Evolutionary conservation across 2,888 invertebrate genomes (phyloP).

Genomic region (Hedya salicella): DNA sequence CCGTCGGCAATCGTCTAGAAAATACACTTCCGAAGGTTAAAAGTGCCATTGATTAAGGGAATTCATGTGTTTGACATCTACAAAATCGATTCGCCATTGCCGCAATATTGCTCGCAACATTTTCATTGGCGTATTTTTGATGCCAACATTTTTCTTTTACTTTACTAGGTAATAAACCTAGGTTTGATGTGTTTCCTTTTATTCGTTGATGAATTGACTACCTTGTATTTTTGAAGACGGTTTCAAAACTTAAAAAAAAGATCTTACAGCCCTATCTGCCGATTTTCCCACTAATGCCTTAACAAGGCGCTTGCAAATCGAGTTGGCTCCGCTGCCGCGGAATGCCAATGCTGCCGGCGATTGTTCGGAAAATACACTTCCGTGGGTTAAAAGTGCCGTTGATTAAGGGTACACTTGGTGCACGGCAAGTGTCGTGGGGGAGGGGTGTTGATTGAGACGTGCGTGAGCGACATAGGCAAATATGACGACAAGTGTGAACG

Average conservation of each 20-base stretch:
- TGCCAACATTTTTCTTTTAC: too few relatives aligned
- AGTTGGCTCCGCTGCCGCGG: conserved; percentile 54
- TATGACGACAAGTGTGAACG: not conserved
- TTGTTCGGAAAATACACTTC: conserved; percentile 80
- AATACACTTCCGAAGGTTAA: conserved; percentile 80
- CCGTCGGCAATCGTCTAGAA: conserved; percentile 71
- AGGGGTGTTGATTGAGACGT: conserved; percentile 32
- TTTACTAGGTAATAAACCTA: too few relatives aligned
- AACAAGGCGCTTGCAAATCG: conserved; percentile 64
- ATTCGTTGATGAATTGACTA: too few relatives aligned
- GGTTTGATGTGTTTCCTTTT: too few relatives aligned
- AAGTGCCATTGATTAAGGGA: conserved; percentile 61
- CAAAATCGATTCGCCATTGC: too few relatives aligned
- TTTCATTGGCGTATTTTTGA: too few relatives aligned
- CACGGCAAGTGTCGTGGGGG: conserved; percentile 63
- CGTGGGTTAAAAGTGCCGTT: conserved; percentile 73
- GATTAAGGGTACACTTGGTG: conserved; percentile 71
- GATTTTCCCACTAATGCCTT: conserved; percentile 61
- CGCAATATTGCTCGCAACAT: too few relatives aligned
- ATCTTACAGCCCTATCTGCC: conserved; percentile 12
- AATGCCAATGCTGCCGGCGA: conserved; percentile 58
- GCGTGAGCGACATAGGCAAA: conserved; percentile 8
- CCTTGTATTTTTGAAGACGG: not conserved
- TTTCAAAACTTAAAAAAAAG: not conserved
- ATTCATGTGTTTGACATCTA: too few relatives aligned